phyloP scores from a whole-genome alignment of 2,797 vertebrate genomes.

The Neosalanx taihuensis region DNA sequence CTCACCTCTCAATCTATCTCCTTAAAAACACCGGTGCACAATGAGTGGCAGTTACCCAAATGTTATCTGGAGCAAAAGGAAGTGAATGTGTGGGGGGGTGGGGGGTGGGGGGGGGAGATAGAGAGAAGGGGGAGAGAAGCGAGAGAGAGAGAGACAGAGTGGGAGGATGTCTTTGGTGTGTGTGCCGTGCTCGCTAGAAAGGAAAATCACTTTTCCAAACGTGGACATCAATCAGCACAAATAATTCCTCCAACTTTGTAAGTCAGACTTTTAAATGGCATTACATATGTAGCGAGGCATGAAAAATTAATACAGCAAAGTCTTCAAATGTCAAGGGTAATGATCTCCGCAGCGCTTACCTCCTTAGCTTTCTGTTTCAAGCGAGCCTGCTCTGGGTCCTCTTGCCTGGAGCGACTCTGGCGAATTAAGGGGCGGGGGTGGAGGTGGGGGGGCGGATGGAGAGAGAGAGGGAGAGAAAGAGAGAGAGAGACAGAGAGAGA shows the following conservation, averaged over 20 bases:
- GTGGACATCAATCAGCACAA: slow-evolving; percentile 86
- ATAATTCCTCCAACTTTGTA: slow-evolving; percentile 92
- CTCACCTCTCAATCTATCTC: not conserved
- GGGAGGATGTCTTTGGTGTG: slow-evolving; percentile 36
- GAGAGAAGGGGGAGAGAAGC: not conserved
- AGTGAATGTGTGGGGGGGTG: not conserved
- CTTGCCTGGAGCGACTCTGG: slow-evolving; percentile 90
- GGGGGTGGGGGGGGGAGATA: slow-evolving; percentile 8
- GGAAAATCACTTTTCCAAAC: slow-evolving; percentile 80
- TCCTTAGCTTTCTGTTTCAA: slow-evolving; percentile 94
- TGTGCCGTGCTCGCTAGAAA: slow-evolving; percentile 47
- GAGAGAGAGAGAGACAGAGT: slow-evolving; percentile 14
- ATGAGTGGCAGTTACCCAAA: slow-evolving; percentile 31
- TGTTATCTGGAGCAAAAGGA: slow-evolving; percentile 24
- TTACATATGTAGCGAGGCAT: slow-evolving; percentile 94
- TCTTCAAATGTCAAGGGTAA: slow-evolving; percentile 95
- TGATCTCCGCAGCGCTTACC: slow-evolving; percentile 87
- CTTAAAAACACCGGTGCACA: not conserved
- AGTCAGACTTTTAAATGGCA: slow-evolving; percentile 93
- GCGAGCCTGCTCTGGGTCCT: slow-evolving; percentile 90
- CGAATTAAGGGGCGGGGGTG: slow-evolving; percentile 52
- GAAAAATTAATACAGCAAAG: slow-evolving; percentile 92
- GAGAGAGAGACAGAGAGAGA: not conserved
- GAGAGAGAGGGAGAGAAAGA: not conserved
- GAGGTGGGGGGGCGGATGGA: slow-evolving; percentile 37